Percentiles rank a stretch among this genome's conserved stretches.
Evolutionary conservation across 2,113 vertebrate genomes (phyloP).

Genomic region (Mustelus asterias): DNA sequence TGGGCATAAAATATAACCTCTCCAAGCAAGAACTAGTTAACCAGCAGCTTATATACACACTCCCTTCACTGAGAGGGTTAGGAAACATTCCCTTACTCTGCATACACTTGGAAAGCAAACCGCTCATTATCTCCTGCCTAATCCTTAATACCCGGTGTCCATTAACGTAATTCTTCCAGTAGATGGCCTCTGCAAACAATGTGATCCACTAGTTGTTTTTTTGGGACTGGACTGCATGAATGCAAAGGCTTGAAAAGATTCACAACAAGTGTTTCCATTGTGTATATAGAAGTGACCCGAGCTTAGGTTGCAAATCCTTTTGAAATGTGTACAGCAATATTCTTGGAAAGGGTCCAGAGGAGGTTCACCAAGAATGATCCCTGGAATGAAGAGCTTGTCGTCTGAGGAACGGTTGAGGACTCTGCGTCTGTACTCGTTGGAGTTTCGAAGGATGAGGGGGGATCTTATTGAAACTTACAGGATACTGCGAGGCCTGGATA

Average conservation of each 20-base stretch:
- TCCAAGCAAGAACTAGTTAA: not conserved
- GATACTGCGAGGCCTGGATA: too few species aligned
- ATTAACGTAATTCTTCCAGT: conserved; percentile 18
- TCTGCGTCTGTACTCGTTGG: too few species aligned
- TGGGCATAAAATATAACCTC: not conserved
- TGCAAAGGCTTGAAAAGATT: not conserved
- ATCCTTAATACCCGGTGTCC: not conserved
- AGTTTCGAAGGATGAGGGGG: too few species aligned
- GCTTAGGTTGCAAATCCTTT: not conserved
- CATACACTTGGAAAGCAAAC: not conserved
- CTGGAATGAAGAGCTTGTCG: too few species aligned
- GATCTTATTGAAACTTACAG: too few species aligned
- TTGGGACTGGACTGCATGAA: not conserved
- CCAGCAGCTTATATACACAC: too few species aligned
- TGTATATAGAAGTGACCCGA: not conserved
- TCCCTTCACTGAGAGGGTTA: not conserved
- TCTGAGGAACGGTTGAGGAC: too few species aligned
- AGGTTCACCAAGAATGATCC: too few species aligned
- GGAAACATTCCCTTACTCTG: not conserved
- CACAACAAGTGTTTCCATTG: not conserved
- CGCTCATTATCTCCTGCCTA: not conserved
- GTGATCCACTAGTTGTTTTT: not conserved
- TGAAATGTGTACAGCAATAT: not conserved
- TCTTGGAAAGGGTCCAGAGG: too few species aligned
- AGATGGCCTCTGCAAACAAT: conserved; percentile 29